Evolutionary conservation across 1,140 invertebrate species (phyloP).

Genomic region (Maconellicoccus hirsutus): DNA sequence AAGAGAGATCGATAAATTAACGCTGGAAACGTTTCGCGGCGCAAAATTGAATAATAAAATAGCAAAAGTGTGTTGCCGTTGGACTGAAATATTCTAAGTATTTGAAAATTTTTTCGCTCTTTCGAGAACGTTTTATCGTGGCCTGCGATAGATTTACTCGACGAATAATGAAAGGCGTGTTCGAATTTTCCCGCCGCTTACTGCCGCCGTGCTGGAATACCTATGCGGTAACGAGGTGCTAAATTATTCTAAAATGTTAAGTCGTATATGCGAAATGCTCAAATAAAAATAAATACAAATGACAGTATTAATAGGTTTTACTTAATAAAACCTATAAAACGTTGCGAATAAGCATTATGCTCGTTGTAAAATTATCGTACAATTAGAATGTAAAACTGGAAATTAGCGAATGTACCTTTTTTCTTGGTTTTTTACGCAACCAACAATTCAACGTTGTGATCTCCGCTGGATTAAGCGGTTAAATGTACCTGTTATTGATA

Average conservation of each 20-base stretch:
- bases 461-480: background rate
- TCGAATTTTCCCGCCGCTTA: background rate
- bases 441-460: background rate
- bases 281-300: background rate
- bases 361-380: slow-evolving; percentile 1
- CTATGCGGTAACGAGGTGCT: background rate
- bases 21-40: no score
- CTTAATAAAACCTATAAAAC: slow-evolving; percentile 5
- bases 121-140: background rate
- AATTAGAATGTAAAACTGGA: slow-evolving; percentile 9
- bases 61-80: background rate
- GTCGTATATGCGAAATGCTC: background rate
- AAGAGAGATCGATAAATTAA: no score
- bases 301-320: background rate
- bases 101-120: background rate
- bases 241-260: background rate
- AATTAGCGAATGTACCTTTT: background rate
- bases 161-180: background rate
- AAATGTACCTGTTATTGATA: background rate
- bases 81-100: background rate
- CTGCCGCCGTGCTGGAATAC: background rate
- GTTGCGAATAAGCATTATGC: background rate
- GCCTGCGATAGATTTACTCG: background rate
- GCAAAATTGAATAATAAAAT: slow-evolving; percentile 1
- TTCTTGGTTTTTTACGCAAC: background rate